Evolutionary conservation across 2,113 vertebrate species (phyloP).

Genomic region (Neofelis nebulosa): DNA sequence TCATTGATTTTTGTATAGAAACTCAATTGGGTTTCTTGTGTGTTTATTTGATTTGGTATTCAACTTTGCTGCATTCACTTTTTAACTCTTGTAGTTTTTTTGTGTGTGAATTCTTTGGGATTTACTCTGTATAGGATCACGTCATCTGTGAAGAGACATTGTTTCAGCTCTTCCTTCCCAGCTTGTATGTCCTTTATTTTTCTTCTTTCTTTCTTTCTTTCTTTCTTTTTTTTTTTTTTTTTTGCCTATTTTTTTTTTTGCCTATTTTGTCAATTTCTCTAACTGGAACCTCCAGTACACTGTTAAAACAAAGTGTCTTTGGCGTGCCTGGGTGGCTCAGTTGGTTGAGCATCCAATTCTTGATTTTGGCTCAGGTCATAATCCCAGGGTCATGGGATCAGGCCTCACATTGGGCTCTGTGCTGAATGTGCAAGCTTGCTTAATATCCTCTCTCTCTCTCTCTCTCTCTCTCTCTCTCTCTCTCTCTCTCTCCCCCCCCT

Average conservation of each 20-base stretch:
- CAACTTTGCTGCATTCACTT: not conserved
- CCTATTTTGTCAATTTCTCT: not conserved
- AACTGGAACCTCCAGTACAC: not conserved
- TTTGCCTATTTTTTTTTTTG: no score
- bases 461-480: no score
- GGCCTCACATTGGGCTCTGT: no score
- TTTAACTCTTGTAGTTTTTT: not conserved
- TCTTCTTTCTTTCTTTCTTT: no score
- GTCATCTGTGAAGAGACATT: not conserved
- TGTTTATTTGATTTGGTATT: not conserved
- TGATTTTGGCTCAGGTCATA: no score
- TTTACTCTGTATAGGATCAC: not conserved
- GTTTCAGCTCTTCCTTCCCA: not conserved
- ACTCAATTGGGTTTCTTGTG: not conserved
- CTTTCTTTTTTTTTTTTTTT: no score
- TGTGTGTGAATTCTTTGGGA: not conserved
- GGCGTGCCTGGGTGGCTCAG: no score
- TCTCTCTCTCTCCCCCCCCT: no score
- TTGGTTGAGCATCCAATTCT: no score
- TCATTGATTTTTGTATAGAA: not conserved
- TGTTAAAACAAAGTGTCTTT: not conserved
- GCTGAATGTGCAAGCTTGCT: no score
- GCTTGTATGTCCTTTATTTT: not conserved
- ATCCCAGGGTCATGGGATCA: no score
- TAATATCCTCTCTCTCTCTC: no score